These are phyloP conservation scores for Pimephales promelas DNA, from an alignment of 2,113 vertebrate species.

Conservation along the genomic window DNA sequence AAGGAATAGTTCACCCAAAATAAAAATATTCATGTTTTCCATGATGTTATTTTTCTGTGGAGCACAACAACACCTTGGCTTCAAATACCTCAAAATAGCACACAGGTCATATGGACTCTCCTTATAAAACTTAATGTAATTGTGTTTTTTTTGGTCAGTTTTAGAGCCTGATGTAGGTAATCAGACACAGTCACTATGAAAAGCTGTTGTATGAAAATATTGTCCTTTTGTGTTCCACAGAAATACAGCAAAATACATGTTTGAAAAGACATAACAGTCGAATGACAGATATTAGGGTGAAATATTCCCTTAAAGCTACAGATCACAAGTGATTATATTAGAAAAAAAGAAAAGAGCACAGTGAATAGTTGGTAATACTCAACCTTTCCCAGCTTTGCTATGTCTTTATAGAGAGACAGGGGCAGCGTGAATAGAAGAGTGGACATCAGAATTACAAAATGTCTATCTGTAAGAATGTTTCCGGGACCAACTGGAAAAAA, in stretches of 20 bases:
- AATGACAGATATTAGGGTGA: neutral
- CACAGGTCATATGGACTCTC: neutral
- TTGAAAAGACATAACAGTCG: neutral
- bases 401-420: slow-evolving; percentile 86
- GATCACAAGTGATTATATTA: neutral
- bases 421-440: slow-evolving; percentile 86
- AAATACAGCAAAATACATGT: neutral
- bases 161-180: neutral
- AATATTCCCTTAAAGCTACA: neutral
- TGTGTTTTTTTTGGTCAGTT: neutral
- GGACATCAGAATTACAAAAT: slow-evolving; percentile 84
- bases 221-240: neutral
- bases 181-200: neutral
- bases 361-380: neutral
- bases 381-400: slow-evolving; percentile 92
- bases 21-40: neutral
- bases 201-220: neutral
- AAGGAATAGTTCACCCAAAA: no score
- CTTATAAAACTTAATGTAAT: neutral
- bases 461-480: slow-evolving; percentile 81
- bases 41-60: neutral
- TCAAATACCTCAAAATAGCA: neutral
- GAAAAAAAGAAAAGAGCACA: neutral
- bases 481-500: slow-evolving; percentile 80
- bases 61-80: neutral